Evolutionary conservation across 2,888 invertebrate genomes (phyloP), one percentile per base, ranked within the genome.

Genomic region (Troides aeacus): DNA sequence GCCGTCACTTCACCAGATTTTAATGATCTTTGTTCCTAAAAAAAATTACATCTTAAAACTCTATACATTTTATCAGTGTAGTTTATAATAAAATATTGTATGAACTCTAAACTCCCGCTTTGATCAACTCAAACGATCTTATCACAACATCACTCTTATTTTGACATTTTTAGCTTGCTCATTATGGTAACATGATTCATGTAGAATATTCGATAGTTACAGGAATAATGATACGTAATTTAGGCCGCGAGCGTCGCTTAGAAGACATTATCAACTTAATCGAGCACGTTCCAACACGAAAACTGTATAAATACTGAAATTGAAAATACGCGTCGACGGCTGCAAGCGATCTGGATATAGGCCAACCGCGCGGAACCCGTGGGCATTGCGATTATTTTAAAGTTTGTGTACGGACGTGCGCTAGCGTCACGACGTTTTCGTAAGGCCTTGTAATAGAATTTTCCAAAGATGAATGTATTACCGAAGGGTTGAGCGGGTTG

Each of bases 1-100:
- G 97, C 97, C 67, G 96, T 95, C 67, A 97, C 93, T 84, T 97
- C 97, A 69, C 96, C 97, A 68, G 97, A 95, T 87, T 96, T 97
- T 75, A 98, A 87, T 66, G 96, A 96, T 80, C 96, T 94, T 78
- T 96, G 96, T 90, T 97, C 97, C 97, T 97, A 93, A 77, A 90
- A 91, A 56, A 73, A 69, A 68, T 69, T 62, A 71, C 68, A 68
- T 69, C 3, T 60, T 46, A 46, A 12, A 12, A 12, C 46, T 0
- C 15, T 46, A 15, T 12, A 15, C 15, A 46, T 46, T 46, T 46
- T 46, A 12, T 46, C 12, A 18, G 39, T 39, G 56, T 57, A 24
- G 21, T 18, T 15, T 62, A 23, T 60, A 23, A 64, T 10, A 60
- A 21, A 21, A 64, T 58, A 59, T 50, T 15, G 15, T 53, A 50